Percentiles rank a stretch among this genome's conserved stretches.
phyloP scores from a whole-genome alignment of 1,140 invertebrate species.

The Mya arenaria region DNA sequence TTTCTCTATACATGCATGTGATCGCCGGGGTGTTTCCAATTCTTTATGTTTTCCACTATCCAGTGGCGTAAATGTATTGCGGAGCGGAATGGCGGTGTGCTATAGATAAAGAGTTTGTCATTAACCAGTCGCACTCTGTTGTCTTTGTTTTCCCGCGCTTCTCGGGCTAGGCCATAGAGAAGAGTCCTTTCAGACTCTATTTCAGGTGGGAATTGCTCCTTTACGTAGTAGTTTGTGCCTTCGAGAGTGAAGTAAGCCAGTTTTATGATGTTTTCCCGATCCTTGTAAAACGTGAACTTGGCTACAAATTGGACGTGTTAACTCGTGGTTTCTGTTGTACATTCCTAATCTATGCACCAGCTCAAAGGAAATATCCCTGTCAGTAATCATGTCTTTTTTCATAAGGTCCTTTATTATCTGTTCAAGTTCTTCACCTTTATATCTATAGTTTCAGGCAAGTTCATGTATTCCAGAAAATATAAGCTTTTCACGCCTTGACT shows the following conservation, averaged over 20 bases:
- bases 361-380: not conserved
- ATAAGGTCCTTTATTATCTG: not conserved
- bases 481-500: not conserved
- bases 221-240: not conserved
- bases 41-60: not conserved
- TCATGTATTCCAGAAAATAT: not conserved
- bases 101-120: conserved; percentile 15
- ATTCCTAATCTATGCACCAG: not conserved
- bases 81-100: not conserved
- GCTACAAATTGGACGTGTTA: not conserved
- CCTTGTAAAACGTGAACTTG: not conserved
- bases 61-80: not conserved
- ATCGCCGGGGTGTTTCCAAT: not conserved
- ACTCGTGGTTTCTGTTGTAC: not conserved
- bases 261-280: not conserved
- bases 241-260: not conserved
- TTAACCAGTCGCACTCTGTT: conserved; percentile 11
- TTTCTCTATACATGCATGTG: not conserved
- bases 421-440: not conserved
- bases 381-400: not conserved
- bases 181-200: not conserved
- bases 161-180: not conserved
- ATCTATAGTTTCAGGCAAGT: not conserved
- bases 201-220: conserved; percentile 9
- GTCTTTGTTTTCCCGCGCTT: not conserved